Percentiles rank a stretch among this genome's conserved stretches.
phyloP scores from a whole-genome alignment of 2,888 invertebrate genomes.

The Pammene fasciana region DNA sequence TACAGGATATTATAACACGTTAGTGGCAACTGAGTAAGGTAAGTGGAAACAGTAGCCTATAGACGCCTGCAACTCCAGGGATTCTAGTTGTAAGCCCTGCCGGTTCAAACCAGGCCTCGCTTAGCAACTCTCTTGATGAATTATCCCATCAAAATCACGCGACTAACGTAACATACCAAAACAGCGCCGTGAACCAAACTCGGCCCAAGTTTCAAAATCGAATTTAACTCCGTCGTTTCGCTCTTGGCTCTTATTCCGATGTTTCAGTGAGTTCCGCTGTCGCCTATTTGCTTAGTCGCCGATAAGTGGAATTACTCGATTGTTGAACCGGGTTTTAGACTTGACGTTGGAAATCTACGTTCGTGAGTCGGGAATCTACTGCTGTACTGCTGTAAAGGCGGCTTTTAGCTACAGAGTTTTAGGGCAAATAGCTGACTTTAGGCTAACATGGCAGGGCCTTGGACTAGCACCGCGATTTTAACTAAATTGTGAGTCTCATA shows the following conservation, averaged over 20 bases:
- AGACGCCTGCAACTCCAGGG: too few relatives aligned
- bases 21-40: too few relatives aligned
- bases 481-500: too few relatives aligned
- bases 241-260: conserved; percentile 30
- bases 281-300: conserved; percentile 19
- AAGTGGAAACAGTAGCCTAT: too few relatives aligned
- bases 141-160: conserved; percentile 28
- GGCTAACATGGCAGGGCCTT: too few relatives aligned
- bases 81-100: too few relatives aligned
- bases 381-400: too few relatives aligned
- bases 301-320: conserved; percentile 24
- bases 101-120: too few relatives aligned
- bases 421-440: too few relatives aligned
- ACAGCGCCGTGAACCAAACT: conserved; percentile 40
- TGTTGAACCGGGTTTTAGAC: conserved; percentile 19
- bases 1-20: too few relatives aligned
- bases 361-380: neutral
- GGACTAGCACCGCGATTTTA: too few relatives aligned
- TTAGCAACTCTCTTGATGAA: neutral
- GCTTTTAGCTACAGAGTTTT: too few relatives aligned
- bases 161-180: conserved; percentile 33
- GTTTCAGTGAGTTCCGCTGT: conserved; percentile 28
- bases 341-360: neutral
- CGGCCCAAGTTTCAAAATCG: conserved; percentile 46
- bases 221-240: conserved; percentile 48